Conservation (phyloP, 2,113 vertebrate species). For the Acrocephalus arundinaceus region DNA sequence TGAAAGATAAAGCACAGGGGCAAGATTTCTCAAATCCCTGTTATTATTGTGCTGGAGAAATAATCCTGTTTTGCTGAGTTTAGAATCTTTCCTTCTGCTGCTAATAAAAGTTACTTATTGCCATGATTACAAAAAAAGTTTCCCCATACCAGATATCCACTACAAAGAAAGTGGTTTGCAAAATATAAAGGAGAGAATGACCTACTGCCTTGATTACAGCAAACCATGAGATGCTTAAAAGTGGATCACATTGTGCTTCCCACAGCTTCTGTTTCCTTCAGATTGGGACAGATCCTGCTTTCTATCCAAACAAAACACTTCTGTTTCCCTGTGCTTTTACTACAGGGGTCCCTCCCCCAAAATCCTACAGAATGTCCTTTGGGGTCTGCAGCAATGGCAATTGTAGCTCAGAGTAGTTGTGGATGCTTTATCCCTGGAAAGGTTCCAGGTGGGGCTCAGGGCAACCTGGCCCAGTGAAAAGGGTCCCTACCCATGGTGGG, state of each 20-base stretch:
- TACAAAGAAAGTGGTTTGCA: background rate
- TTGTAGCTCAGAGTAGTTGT: background rate
- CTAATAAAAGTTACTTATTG: conserved; percentile 5
- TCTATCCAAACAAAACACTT: background rate
- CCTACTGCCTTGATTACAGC: background rate
- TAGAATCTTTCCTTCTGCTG: background rate
- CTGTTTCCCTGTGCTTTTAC: background rate
- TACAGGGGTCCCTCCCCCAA: background rate
- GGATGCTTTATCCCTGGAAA: background rate
- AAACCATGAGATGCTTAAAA: background rate
- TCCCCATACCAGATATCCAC: background rate
- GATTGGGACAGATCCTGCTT: background rate
- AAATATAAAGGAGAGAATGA: background rate
- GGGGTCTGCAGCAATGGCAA: background rate
- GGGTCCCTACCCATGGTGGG: background rate
- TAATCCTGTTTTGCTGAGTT: conserved; percentile 4
- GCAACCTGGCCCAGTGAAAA: background rate
- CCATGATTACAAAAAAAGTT: background rate
- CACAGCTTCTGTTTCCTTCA: background rate
- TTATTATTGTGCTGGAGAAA: conserved; percentile 5
- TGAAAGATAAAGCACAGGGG: conserved; percentile 24
- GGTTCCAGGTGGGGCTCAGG: background rate
- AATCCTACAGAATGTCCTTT: background rate
- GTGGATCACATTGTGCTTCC: background rate
- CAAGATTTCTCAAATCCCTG: conserved; percentile 29